These are phyloP conservation scores for Ceratina japonica DNA, from an alignment of 1,140 invertebrate species.

Conservation along the genomic window DNA sequence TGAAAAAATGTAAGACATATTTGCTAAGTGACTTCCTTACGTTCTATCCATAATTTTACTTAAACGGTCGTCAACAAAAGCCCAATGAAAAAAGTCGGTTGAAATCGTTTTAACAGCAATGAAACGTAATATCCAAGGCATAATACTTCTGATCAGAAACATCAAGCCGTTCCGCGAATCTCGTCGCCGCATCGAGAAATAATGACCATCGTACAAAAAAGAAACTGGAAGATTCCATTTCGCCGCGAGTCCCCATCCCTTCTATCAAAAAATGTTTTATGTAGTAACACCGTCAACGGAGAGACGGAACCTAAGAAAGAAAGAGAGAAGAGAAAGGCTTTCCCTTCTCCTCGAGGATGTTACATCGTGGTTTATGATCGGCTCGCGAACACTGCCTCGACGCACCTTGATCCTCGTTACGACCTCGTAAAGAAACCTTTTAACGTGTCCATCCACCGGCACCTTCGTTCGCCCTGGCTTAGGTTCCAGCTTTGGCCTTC, in stretches of 20 bases:
- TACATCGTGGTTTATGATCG: slow-evolving; percentile 66
- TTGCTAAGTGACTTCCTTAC: too few species aligned
- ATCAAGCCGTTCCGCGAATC: slow-evolving; percentile 22
- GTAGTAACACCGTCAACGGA: not conserved
- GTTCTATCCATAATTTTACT: too few species aligned
- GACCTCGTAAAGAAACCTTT: slow-evolving; percentile 72
- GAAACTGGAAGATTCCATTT: slow-evolving; percentile 36
- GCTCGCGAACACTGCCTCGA: slow-evolving; percentile 44
- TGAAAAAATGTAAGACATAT: too few species aligned
- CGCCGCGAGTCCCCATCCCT: not conserved
- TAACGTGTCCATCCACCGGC: slow-evolving; percentile 57
- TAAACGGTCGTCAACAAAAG: too few species aligned
- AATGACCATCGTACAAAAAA: slow-evolving; percentile 29
- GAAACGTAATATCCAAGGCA: not conserved
- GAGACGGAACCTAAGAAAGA: not conserved
- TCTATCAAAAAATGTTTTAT: slow-evolving; percentile 60
- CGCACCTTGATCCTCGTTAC: slow-evolving; percentile 65
- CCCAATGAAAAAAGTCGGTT: not conserved
- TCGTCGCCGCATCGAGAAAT: slow-evolving; percentile 18
- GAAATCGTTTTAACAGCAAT: not conserved
- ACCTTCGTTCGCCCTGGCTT: slow-evolving; percentile 9
- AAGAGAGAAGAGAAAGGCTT: slow-evolving; percentile 5
- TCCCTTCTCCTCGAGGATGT: slow-evolving; percentile 48
- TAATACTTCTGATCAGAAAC: slow-evolving; percentile 32
- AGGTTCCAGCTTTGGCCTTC: not conserved